Evolutionary conservation across 2,888 invertebrate genomes (phyloP), one percentile per base, ranked within the genome.

Genomic region (Diplazon laetatorius): DNA sequence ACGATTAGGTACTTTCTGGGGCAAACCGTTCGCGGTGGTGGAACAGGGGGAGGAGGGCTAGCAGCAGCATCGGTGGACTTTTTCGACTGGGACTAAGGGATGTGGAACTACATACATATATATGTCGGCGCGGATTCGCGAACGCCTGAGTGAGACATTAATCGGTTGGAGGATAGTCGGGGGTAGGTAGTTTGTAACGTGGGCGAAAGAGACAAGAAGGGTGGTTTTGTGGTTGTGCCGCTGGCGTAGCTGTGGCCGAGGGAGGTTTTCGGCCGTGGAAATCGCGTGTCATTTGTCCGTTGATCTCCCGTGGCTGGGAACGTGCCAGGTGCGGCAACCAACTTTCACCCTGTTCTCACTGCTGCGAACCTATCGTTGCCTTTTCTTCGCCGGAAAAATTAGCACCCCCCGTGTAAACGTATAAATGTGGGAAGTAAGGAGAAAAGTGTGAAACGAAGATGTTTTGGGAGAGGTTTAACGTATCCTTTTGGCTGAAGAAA

Each of bases 241-340:
- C 59, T 65, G 37, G 62, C 68, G 78, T 71, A 75, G 78, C 70
- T 76, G 72, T 74, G 62, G 48, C 85, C 84, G 63, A 83, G 82
- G 79, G 75, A 30, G 30, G 30, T 30, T 30, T 5, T 2, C 30
- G 6, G 30, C n/a, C 30, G 30, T 30, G 74, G 86, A 90, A n/a
- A 91, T 91, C 90, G 90, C 90, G 90, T 91, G 90, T 90, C 90
- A 89, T 90, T 90, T 89, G 90, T 89, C 87, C 88, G 90, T 90
- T 89, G 90, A 90, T 90, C 89, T 87, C 88, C 87, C 78, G 86
- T 76, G 82, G 87, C 85, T 87, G 88, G 85, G 88, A 88, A 88
- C 80, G 57, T 76, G 75, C 85, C 88, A 88, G 88, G 87, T 88
- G 88, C 81, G 25, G 71, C 81, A 76, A 77, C 77, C 76, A 80